Evolutionary conservation across 1,140 invertebrate species (phyloP).

Genomic region (Solenopsis fugax): DNA sequence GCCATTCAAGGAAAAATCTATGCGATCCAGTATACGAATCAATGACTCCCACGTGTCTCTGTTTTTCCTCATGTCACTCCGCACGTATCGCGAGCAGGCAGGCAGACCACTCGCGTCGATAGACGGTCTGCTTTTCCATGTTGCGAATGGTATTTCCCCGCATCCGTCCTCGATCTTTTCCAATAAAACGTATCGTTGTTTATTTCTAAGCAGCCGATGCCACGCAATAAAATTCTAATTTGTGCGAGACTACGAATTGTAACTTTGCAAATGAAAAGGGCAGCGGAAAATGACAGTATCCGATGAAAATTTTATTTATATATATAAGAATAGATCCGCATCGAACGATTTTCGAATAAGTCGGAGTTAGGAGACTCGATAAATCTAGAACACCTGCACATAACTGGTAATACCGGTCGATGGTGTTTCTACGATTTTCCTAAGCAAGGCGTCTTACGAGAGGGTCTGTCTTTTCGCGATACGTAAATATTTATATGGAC

Average conservation of each 20-base stretch:
- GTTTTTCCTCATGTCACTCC: constrained; percentile 51
- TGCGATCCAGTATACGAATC: constrained; percentile 53
- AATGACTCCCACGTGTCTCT: constrained; percentile 60
- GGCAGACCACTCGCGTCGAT: background rate
- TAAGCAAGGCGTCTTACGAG: constrained; percentile 12
- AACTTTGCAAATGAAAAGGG: background rate
- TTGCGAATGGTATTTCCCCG: background rate
- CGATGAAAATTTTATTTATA: background rate
- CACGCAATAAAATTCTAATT: background rate
- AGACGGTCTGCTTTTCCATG: constrained; percentile 23
- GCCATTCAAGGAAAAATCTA: constrained; percentile 54
- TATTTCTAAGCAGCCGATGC: background rate
- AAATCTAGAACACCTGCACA: background rate
- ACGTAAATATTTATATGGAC: constrained; percentile 53
- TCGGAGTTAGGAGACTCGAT: background rate
- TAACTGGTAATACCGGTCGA: background rate
- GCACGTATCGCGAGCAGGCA: constrained; percentile 18
- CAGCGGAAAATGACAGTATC: background rate
- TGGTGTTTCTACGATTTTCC: constrained; percentile 1
- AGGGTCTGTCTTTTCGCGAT: background rate
- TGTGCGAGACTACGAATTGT: background rate
- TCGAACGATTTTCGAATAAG: background rate
- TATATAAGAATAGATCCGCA: background rate
- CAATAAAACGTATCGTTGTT: background rate
- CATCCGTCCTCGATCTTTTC: constrained; percentile 28